Conservation (phyloP, 1,140 invertebrate species). For the Cydia pomonella region DNA sequence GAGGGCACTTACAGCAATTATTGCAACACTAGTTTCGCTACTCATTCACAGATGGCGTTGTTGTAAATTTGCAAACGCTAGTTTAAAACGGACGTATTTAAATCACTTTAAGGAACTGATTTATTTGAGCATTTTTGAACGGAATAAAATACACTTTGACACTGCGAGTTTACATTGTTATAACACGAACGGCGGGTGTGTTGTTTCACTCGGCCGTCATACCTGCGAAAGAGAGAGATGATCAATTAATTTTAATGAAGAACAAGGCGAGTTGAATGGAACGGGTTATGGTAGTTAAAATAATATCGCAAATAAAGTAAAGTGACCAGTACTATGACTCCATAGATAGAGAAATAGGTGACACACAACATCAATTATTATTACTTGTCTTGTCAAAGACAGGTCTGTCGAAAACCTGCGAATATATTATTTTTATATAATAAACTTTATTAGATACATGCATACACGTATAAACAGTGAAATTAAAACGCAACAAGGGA, state of each 20-base stretch:
- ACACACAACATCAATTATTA: no score
- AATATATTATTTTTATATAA: no score
- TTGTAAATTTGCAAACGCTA: neutral
- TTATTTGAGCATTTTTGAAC: slow-evolving; percentile 57
- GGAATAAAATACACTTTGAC: slow-evolving; percentile 45
- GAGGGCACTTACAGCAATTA: neutral
- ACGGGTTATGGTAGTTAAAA: slow-evolving; percentile 44
- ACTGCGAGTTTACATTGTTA: neutral
- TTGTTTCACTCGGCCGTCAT: slow-evolving; percentile 44
- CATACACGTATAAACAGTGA: no score
- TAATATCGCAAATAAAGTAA: neutral
- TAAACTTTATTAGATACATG: no score
- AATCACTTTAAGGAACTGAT: slow-evolving; percentile 37
- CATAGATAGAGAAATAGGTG: no score
- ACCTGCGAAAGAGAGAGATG: slow-evolving; percentile 62
- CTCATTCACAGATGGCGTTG: neutral
- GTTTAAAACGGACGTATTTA: neutral
- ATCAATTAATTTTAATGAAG: slow-evolving; percentile 56
- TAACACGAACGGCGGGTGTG: neutral
- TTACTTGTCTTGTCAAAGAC: no score
- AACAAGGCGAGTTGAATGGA: slow-evolving; percentile 52
- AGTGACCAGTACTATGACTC: neutral
- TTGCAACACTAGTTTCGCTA: neutral
- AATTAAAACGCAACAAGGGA: no score
- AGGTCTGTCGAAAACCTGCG: no score